Evolutionary conservation across 1,140 invertebrate species (phyloP).

Genomic region (Lepidurus couesii): DNA sequence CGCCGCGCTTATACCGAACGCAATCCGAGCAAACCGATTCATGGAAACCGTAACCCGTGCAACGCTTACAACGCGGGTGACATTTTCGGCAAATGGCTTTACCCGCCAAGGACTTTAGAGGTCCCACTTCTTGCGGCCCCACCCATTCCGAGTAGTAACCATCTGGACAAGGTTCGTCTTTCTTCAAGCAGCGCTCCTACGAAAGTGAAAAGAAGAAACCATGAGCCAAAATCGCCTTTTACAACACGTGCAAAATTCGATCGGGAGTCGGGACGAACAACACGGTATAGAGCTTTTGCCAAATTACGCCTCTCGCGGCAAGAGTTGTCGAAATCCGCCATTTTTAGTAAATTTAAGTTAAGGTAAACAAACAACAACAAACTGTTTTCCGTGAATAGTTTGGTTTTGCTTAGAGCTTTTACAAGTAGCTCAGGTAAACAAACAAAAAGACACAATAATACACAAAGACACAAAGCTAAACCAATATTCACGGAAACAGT

Average conservation of each 20-base stretch:
- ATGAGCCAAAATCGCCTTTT: neutral
- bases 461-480: too few relatives aligned
- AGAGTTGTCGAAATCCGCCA: too few relatives aligned
- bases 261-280: neutral
- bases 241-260: neutral
- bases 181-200: conserved; percentile 62
- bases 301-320: too few relatives aligned
- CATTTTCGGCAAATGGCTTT: conserved; percentile 83
- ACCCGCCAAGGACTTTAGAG: conserved; percentile 61
- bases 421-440: too few relatives aligned
- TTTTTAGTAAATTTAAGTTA: too few relatives aligned
- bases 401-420: too few relatives aligned
- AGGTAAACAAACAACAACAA: too few relatives aligned
- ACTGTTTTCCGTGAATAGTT: too few relatives aligned
- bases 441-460: too few relatives aligned
- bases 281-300: too few relatives aligned
- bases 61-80: conserved; percentile 81
- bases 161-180: conserved; percentile 72
- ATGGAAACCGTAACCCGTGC: conserved; percentile 80
- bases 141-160: conserved; percentile 82
- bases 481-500: too few relatives aligned
- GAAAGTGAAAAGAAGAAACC: neutral
- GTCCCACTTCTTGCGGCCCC: conserved; percentile 62
- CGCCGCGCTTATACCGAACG: conserved; percentile 71
- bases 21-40: conserved; percentile 72